phyloP scores from a whole-genome alignment of 2,797 vertebrate species.

The Girardinus metallicus region DNA sequence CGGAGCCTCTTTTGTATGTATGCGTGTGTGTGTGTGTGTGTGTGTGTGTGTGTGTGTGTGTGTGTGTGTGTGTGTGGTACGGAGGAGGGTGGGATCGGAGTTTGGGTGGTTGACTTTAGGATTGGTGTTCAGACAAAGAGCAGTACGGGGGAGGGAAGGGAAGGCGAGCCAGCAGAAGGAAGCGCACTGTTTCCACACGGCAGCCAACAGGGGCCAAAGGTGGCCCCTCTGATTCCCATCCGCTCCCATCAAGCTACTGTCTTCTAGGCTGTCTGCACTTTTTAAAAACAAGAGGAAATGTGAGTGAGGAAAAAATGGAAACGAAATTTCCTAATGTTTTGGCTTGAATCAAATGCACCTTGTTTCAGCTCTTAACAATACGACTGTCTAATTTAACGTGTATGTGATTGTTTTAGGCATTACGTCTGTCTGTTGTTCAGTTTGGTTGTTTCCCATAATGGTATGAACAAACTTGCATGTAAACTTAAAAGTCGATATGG shows the following conservation, averaged over 20 bases:
- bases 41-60: background rate
- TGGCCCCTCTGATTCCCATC: constrained; percentile 51
- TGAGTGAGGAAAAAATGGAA: background rate
- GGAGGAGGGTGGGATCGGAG: constrained; percentile 7
- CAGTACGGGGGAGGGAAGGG: constrained; percentile 38
- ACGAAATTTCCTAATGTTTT: constrained; percentile 23
- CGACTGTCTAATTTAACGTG: background rate
- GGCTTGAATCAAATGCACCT: constrained; percentile 12
- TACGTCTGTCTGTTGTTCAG: background rate
- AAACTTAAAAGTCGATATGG: too few species aligned
- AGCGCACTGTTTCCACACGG: constrained; percentile 70
- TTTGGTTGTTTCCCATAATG: background rate
- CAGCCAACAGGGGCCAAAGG: constrained; percentile 52
- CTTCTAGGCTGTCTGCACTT: constrained; percentile 9
- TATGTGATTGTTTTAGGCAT: background rate
- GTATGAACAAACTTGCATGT: background rate
- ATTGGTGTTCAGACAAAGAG: constrained; percentile 61
- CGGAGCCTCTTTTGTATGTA: constrained; percentile 16
- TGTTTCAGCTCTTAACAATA: constrained; percentile 7
- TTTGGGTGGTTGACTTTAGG: constrained; percentile 60
- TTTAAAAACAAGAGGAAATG: constrained; percentile 34
- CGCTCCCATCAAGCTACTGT: constrained; percentile 31
- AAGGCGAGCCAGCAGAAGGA: constrained; percentile 66
- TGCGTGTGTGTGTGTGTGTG: constrained; percentile 6
- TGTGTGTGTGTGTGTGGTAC: constrained; percentile 7